Evolutionary conservation across 2,797 vertebrate species (phyloP), one percentile per base, ranked within the genome.

Genomic region (Paramormyrops hopkinsi): DNA sequence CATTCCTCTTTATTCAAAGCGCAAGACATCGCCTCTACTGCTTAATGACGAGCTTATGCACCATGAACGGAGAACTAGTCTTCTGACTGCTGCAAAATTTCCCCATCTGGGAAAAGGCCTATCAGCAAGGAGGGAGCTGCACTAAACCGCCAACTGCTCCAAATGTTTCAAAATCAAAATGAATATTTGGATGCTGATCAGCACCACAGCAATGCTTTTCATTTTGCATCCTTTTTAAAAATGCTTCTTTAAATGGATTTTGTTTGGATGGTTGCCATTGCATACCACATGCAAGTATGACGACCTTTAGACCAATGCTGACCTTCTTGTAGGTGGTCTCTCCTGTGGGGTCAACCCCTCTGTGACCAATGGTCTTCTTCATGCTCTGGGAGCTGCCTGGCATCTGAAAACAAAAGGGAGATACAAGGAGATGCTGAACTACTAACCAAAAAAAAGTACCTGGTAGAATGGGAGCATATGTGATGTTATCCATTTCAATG

Each of bases 241-340:
- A 79, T 79, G 73, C 37, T 46, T 9, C 17, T 79, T 46, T 46
- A 19, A 7, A 79, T 41, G 19, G 19, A 79, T 19, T 79, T 79
- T 79, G 41, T 11, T 41, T 41, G 5, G 17, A 46, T 7, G 6
- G 76, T 4, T 37, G 8, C 29, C 88, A 41, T 5, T 51, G 5
- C 56, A 89, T 14, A 11, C 44, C 29, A 44, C 37, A 19, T 29
- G 83, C 56, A 69, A 25, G 25, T 41, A 79, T 62, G 79, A 29
- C 51, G 37, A 85, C 69, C 9, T 33, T 19, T 59, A 79, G 86
- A 90, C 44, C 11, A 19, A 46, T 89, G 29, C 93, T 91, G 17
- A 98, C 98, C 97, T 99, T 99, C 93, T 99, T 99, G 89, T 99
- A 99, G 14, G 98, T 99, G 22, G 98, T 99, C 94, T 99, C 98